These are phyloP conservation scores for Todus mexicanus DNA, from an alignment of 2,797 vertebrate genomes.

Conservation along the genomic window DNA sequence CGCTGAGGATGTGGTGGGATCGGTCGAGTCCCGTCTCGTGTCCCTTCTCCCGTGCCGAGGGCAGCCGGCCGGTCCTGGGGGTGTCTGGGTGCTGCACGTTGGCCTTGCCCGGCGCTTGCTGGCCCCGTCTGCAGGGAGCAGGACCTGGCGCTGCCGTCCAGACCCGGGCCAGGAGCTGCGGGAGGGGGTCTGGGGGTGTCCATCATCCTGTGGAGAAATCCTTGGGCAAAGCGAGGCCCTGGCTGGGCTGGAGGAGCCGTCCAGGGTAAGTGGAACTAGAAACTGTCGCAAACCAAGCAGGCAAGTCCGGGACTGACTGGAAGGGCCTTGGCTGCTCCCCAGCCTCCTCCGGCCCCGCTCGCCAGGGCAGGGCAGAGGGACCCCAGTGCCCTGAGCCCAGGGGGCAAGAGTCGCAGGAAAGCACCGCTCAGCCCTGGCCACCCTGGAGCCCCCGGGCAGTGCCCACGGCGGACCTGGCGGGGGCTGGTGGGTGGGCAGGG, in stretches of 20 bases:
- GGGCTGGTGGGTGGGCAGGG: background rate
- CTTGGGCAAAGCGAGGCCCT: background rate
- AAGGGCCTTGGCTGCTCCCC: background rate
- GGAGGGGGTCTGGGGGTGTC: background rate
- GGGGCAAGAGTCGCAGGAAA: background rate
- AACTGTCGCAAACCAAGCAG: background rate
- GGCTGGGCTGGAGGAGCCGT: background rate
- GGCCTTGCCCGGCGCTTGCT: background rate
- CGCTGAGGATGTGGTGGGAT: background rate
- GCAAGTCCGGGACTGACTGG: background rate
- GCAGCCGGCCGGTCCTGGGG: background rate
- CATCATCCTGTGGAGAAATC: background rate
- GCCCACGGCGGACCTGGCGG: background rate
- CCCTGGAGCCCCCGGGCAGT: background rate
- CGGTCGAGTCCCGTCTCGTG: accelerated
- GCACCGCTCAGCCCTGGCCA: background rate
- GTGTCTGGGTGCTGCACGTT: background rate
- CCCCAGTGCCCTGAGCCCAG: background rate
- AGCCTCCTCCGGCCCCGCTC: background rate
- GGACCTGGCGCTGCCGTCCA: background rate
- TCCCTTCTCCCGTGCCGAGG: accelerated
- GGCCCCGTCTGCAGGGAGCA: background rate
- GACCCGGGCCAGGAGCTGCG: background rate
- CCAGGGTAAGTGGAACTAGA: background rate
- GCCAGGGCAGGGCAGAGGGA: background rate